Evolutionary conservation across 1,140 invertebrate genomes (phyloP).

Genomic region (Subanguina moxae): DNA sequence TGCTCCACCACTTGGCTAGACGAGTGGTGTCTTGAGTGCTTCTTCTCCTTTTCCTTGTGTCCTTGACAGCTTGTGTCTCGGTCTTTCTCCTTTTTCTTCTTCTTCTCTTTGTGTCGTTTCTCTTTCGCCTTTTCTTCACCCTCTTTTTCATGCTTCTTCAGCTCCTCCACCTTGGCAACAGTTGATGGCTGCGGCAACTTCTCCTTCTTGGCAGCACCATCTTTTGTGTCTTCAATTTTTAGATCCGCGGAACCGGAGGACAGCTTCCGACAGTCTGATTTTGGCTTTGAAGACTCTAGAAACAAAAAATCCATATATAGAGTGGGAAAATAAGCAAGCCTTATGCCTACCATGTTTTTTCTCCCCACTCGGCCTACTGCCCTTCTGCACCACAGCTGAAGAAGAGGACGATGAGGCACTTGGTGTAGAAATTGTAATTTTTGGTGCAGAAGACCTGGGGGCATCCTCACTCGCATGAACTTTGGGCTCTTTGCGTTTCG

Average conservation of each 20-base stretch:
- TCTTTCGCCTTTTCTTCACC: no score
- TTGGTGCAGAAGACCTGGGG: background rate
- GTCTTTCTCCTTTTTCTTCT: constrained; percentile 6
- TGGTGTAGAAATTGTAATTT: background rate
- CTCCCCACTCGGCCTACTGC: background rate
- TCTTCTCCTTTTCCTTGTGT: background rate
- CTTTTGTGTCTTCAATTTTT: no score
- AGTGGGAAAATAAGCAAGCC: background rate
- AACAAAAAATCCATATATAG: constrained; percentile 1
- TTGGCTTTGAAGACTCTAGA: no score
- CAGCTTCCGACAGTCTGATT: constrained; percentile 15
- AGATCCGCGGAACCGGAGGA: background rate
- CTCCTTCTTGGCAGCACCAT: no score
- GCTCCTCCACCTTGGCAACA: no score
- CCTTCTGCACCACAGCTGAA: background rate
- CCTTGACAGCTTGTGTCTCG: background rate
- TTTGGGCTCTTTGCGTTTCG: background rate
- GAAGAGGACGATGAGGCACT: constrained; percentile 3
- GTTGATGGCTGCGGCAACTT: no score
- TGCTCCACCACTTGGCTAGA: no score
- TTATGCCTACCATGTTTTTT: background rate
- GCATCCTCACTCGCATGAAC: background rate
- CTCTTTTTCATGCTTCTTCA: no score
- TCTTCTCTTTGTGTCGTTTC: background rate
- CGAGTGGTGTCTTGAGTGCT: background rate